Evolutionary conservation across 2,113 vertebrate species (phyloP).

Genomic region (Dolichotis patagonum): DNA sequence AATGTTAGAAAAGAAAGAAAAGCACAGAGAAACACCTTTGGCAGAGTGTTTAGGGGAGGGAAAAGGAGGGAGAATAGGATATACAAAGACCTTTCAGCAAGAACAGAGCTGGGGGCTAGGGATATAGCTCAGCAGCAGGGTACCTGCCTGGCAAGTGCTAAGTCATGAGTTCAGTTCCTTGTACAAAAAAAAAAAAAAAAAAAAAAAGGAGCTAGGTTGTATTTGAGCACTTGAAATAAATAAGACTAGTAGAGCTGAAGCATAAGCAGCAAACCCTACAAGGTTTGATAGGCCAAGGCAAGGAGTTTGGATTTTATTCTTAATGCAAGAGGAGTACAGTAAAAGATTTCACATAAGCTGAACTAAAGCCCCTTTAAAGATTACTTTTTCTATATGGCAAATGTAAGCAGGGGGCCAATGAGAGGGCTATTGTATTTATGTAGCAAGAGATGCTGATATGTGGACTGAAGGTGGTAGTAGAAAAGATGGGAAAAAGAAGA

Average conservation of each 20-base stretch:
- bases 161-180: too few relatives aligned
- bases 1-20: not conserved
- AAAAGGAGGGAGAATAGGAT: too few relatives aligned
- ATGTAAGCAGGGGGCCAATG: not conserved
- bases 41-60: not conserved
- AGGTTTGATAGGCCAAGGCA: not conserved
- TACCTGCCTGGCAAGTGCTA: too few relatives aligned
- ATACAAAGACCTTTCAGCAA: not conserved
- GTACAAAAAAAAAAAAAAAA: too few relatives aligned
- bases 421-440: not conserved
- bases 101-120: not conserved
- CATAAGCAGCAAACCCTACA: too few relatives aligned
- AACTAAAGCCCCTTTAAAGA: not conserved
- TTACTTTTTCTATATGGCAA: not conserved
- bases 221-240: not conserved
- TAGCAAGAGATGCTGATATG: not conserved
- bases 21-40: not conserved
- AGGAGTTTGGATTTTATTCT: not conserved
- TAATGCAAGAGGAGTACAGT: not conserved
- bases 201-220: not conserved
- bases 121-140: too few relatives aligned
- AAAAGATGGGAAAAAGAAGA: not conserved
- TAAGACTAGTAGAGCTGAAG: not conserved
- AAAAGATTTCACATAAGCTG: not conserved
- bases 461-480: not conserved